Percentiles rank a stretch among this genome's conserved stretches.
These are phyloP conservation scores for Drosophila phalerata DNA, from an alignment of 2,888 invertebrate genomes.

Conservation along the genomic window DNA sequence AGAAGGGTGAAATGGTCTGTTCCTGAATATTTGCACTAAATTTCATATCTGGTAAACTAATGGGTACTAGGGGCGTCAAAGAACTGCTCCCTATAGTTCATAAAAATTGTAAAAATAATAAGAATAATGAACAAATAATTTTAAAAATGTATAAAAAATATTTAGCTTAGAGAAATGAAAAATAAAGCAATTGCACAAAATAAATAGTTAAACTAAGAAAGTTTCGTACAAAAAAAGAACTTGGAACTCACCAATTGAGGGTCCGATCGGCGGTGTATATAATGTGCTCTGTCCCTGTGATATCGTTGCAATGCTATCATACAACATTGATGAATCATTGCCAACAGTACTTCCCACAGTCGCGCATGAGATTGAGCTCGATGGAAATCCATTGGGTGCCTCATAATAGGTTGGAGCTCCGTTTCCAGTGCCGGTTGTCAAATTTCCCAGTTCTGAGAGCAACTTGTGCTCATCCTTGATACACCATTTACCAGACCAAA, in stretches of 20 bases:
- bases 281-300: slow-evolving; percentile 90
- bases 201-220: not conserved
- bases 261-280: slow-evolving; percentile 92
- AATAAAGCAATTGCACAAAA: not conserved
- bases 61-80: slow-evolving; percentile 90
- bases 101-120: slow-evolving; percentile 16
- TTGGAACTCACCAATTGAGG: slow-evolving; percentile 88
- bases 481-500: slow-evolving; percentile 96
- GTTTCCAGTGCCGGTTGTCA: slow-evolving; percentile 85
- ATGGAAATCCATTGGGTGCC: slow-evolving; percentile 83
- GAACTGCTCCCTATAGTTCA: slow-evolving; percentile 87
- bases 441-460: slow-evolving; percentile 91
- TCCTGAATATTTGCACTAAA: slow-evolving; percentile 89
- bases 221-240: not conserved
- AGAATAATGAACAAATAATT: slow-evolving; percentile 25
- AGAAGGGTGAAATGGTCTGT: slow-evolving; percentile 89
- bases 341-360: slow-evolving; percentile 51
- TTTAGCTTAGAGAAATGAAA: too few species aligned
- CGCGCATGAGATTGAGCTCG: slow-evolving; percentile 67
- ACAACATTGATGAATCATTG: slow-evolving; percentile 88
- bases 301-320: slow-evolving; percentile 91
- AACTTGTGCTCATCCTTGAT: slow-evolving; percentile 96
- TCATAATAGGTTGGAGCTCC: slow-evolving; percentile 86
- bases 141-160: slow-evolving; percentile 13
- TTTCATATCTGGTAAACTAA: slow-evolving; percentile 92